Percentiles rank a stretch among this genome's conserved stretches.
phyloP scores from a whole-genome alignment of 2,888 invertebrate species.

The Neelides folsomi region DNA sequence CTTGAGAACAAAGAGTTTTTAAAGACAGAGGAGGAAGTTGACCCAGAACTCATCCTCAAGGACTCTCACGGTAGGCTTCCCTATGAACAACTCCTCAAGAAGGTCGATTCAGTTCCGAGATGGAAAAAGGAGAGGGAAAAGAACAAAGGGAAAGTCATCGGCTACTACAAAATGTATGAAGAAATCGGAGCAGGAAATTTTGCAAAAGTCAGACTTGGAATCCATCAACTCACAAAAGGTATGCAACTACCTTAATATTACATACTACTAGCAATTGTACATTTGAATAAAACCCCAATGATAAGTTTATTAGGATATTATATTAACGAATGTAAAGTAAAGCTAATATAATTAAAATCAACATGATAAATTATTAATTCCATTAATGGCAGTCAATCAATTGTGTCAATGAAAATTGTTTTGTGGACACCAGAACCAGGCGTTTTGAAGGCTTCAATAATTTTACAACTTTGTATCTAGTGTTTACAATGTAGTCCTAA shows the following conservation, averaged over 20 bases:
- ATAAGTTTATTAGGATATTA: too few relatives aligned
- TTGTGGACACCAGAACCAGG: too few relatives aligned
- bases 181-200: conserved; percentile 66
- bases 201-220: conserved; percentile 61
- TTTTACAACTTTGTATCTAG: too few relatives aligned
- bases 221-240: conserved; percentile 62
- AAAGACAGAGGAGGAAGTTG: too few relatives aligned
- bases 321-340: too few relatives aligned
- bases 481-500: too few relatives aligned
- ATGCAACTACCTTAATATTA: conserved; percentile 14
- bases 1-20: neutral
- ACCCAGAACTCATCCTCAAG: too few relatives aligned
- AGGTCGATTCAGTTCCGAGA: conserved; percentile 19
- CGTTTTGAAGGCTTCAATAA: too few relatives aligned
- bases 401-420: too few relatives aligned
- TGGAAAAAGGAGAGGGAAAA: conserved; percentile 18
- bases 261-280: neutral
- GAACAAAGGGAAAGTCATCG: conserved; percentile 50
- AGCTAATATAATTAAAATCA: too few relatives aligned
- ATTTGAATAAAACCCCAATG: neutral
- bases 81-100: conserved; percentile 17
- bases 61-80: conserved; percentile 6
- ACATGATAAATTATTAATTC: too few relatives aligned
- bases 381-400: too few relatives aligned
- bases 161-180: conserved; percentile 58